Percentiles rank a stretch among this genome's conserved stretches.
Evolutionary conservation across 2,113 vertebrate genomes (phyloP).

Genomic region (Seriola quinqueradiata): DNA sequence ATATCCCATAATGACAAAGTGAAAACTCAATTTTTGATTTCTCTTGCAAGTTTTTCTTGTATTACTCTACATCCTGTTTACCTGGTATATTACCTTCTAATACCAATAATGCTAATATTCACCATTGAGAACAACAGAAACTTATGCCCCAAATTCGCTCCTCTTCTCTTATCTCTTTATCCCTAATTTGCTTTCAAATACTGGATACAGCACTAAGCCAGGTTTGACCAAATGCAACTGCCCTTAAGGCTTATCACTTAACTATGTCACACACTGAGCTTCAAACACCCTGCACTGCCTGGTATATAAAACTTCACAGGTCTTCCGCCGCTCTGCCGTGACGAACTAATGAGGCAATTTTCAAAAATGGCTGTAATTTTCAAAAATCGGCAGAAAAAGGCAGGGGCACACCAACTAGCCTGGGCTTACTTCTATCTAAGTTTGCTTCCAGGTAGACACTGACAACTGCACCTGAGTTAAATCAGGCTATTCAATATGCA

Average conservation of each 20-base stretch:
- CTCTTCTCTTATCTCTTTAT: background rate
- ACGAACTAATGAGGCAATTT: constrained; percentile 62
- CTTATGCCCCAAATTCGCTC: background rate
- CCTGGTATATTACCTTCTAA: background rate
- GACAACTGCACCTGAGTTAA: constrained; percentile 27
- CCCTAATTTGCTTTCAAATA: background rate
- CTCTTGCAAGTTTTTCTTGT: background rate
- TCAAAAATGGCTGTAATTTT: constrained; percentile 54
- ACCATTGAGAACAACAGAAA: background rate
- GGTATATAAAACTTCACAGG: constrained; percentile 34
- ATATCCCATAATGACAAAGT: too few relatives aligned
- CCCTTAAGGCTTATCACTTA: constrained; percentile 37
- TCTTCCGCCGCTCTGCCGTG: constrained; percentile 15
- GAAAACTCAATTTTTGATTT: too few relatives aligned
- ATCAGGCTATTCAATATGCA: constrained; percentile 26
- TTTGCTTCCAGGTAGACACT: constrained; percentile 23
- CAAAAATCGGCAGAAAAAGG: constrained; percentile 10
- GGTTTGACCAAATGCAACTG: constrained; percentile 2
- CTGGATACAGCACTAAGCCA: background rate
- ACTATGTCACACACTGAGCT: constrained; percentile 31
- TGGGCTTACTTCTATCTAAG: background rate
- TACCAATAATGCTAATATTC: background rate
- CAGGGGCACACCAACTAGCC: background rate
- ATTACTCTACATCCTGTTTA: background rate
- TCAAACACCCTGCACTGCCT: constrained; percentile 18